These are phyloP conservation scores for Aphelenchoides bicaudatus DNA, from an alignment of 2,888 invertebrate genomes.

Conservation along the genomic window DNA sequence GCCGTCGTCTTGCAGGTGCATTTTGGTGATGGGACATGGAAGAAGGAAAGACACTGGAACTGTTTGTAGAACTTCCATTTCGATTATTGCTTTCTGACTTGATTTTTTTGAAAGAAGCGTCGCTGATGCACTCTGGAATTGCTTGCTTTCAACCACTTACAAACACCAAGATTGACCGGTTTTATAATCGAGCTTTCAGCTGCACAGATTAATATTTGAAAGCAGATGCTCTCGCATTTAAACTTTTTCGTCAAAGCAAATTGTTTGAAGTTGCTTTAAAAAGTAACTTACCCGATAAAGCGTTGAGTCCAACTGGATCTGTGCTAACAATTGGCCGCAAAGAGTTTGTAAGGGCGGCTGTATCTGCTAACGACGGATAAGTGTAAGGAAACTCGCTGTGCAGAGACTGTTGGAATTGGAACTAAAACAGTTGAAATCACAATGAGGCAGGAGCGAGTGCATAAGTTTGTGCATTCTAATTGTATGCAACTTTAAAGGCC, in stretches of 20 bases:
- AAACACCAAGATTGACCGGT: no score
- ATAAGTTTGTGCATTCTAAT: background rate
- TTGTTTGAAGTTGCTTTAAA: no score
- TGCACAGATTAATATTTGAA: no score
- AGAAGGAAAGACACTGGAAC: constrained; percentile 26
- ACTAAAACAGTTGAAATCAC: constrained; percentile 10
- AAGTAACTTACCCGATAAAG: constrained; percentile 22
- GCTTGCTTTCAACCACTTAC: no score
- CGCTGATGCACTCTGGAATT: constrained; percentile 19
- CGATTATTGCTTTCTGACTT: constrained; percentile 41
- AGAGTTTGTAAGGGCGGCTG: constrained; percentile 25
- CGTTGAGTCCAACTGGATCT: constrained; percentile 17
- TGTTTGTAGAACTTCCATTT: constrained; percentile 4
- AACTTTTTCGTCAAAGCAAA: no score
- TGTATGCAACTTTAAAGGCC: background rate
- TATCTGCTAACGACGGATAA: constrained; percentile 19
- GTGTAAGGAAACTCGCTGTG: constrained; percentile 16
- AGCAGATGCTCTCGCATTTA: no score
- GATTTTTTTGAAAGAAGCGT: constrained; percentile 53
- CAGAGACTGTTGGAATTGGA: constrained; percentile 17
- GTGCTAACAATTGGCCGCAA: constrained; percentile 35
- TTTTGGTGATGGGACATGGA: constrained; percentile 24
- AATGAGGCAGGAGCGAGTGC: background rate
- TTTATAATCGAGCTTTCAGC: no score
- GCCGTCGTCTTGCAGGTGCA: constrained; percentile 69